Evolutionary conservation across 1,140 invertebrate species (phyloP), one percentile per base, ranked within the genome.

Genomic region (Trinorchestia longiramus): DNA sequence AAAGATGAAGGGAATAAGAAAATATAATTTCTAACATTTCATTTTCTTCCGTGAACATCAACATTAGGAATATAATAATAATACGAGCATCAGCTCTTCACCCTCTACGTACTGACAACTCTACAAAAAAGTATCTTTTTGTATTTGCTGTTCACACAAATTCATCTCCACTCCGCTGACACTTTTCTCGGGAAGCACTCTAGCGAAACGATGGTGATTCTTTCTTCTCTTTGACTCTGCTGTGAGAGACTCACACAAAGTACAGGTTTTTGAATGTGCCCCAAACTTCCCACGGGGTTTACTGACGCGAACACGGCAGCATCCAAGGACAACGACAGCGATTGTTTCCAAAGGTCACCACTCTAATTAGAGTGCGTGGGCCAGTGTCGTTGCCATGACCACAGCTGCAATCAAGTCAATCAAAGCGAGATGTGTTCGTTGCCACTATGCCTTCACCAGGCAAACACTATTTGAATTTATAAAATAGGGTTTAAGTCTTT

Each of bases 271-370:
- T 41, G 88, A 91, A 91, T 91, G 41, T 91, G 41, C 41, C 43
- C 41, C 43, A 44, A 44, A 42, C 8, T 91, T 91, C 88, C 88
- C 88, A 91, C 43, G 88, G 88, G n/a, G 88, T 42, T 43, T 91
- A 44, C 88, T 42, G 41, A 91, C 28, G 88, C 88, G 88, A 91
- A 91, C 62, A 77, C 62, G 41, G 36, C 88, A 91, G 88, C 41
- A 91, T 28, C 43, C 4, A 91, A 91, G 88, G 88, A 42, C 88
- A 44, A 28, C 43, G 88, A 44, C 11, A 4, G 41, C 28, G 88
- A 91, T 91, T 91, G 88, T 91, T 91, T 91, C 36, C 88, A 42
- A 91, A 91, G 88, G 88, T 91, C 88, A 91, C 43, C 43, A 36
- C 19, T 91, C 41, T 91, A 91, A 91, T 91, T 91, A 91, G 43